Percentiles rank a stretch among this genome's conserved stretches.
These are phyloP conservation scores for Eptatretus atami DNA, from an alignment of 2,797 vertebrate species.

Conservation along the genomic window DNA sequence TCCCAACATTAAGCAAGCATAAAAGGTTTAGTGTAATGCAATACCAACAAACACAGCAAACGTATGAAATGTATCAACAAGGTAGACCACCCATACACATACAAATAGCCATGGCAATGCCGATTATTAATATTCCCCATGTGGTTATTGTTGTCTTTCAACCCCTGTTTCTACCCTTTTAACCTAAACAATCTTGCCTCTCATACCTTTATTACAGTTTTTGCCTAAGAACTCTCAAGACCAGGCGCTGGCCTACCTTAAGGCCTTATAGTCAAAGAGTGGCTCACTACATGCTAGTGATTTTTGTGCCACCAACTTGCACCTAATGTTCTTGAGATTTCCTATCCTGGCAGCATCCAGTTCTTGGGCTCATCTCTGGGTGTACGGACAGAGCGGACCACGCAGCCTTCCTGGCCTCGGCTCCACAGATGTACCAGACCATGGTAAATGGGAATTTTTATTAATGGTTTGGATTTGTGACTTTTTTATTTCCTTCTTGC, in stretches of 20 bases:
- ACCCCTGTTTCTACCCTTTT: too few species aligned
- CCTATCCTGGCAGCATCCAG: constrained; percentile 65
- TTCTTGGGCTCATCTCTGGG: constrained; percentile 63
- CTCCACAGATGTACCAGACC: neutral
- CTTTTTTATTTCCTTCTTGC: neutral
- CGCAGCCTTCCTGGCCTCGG: constrained; percentile 78
- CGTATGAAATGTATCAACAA: too few species aligned
- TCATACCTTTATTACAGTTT: too few species aligned
- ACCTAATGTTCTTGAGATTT: constrained; percentile 91
- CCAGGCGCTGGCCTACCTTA: constrained; percentile 52
- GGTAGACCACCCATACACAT: too few species aligned
- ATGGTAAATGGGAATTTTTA: neutral
- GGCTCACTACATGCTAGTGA: constrained; percentile 52
- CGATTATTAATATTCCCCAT: too few species aligned
- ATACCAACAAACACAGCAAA: too few species aligned
- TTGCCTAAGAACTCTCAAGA: constrained; percentile 43
- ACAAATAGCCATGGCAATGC: too few species aligned
- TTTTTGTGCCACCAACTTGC: constrained; percentile 86
- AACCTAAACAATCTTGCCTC: neutral
- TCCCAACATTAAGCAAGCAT: too few species aligned
- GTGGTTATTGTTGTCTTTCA: too few species aligned
- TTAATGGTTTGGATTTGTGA: neutral
- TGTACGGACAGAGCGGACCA: constrained; percentile 80
- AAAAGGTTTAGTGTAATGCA: too few species aligned
- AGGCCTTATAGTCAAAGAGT: constrained; percentile 27